Conservation (phyloP, 2,888 invertebrate species). For the Andrena hattorfiana region DNA sequence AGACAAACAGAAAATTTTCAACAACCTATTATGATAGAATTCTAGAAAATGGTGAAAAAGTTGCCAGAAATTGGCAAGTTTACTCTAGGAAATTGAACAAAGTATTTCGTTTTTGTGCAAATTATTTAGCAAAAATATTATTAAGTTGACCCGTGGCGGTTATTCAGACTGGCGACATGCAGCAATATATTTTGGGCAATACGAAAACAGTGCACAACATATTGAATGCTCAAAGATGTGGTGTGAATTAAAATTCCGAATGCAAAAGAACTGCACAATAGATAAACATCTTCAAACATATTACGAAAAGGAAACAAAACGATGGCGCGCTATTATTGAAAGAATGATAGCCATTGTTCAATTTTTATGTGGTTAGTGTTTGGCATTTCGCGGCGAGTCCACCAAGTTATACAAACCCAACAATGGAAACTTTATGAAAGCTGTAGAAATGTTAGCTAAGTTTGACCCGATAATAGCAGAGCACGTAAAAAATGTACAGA, state of each 20-base stretch:
- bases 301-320: conserved; percentile 33
- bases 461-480: conserved; percentile 34
- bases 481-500: no score
- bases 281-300: conserved; percentile 26
- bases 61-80: conserved; percentile 7
- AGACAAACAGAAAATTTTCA: no score
- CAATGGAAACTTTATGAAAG: conserved; percentile 52
- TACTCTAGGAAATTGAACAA: conserved; percentile 5
- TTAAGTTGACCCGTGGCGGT: not conserved
- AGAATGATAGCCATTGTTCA: conserved; percentile 35
- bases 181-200: not conserved
- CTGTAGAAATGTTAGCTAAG: conserved; percentile 42
- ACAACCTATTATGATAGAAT: no score
- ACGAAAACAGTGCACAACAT: conserved; percentile 11
- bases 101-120: conserved; percentile 14
- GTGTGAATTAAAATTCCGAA: conserved; percentile 7
- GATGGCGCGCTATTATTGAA: conserved; percentile 23
- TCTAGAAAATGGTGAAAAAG: not conserved
- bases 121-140: conserved; percentile 8
- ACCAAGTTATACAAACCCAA: conserved; percentile 25
- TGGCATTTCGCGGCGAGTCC: conserved; percentile 41
- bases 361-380: conserved; percentile 30
- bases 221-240: not conserved
- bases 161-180: conserved; percentile 20
- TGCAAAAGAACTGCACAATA: conserved; percentile 24